A percentile compares a stretch with the other conserved stretches of the same genome.
Evolutionary conservation across 92 coral and sea anemone genomes (phyloP).

Genomic region (Pocillopora meandrina): DNA sequence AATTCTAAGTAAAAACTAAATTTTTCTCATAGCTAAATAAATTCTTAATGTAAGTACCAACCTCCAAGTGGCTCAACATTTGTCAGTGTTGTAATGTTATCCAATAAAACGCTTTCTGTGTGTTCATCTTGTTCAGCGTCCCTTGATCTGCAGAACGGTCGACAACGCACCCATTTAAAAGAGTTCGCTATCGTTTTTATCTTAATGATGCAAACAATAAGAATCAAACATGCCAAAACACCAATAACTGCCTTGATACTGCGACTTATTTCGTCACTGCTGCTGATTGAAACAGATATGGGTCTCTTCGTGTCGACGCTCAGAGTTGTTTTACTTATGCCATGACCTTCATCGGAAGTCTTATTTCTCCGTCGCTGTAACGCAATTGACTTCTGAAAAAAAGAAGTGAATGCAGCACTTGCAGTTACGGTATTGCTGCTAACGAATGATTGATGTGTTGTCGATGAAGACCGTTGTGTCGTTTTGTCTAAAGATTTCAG

Average conservation of each 20-base stretch:
- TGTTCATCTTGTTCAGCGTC: not conserved
- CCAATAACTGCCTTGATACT: not conserved
- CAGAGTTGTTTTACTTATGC: too few species aligned
- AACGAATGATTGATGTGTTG: too few species aligned
- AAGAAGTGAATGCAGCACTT: too few species aligned
- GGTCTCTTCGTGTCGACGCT: too few species aligned
- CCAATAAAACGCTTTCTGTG: not conserved
- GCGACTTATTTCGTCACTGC: not conserved
- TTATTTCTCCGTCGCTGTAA: too few species aligned
- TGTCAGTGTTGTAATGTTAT: not conserved
- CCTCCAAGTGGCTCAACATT: not conserved
- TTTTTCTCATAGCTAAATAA: too few species aligned
- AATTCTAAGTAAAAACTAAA: too few species aligned
- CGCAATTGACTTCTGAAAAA: too few species aligned
- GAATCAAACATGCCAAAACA: not conserved
- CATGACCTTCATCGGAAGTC: too few species aligned
- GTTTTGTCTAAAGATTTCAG: too few species aligned
- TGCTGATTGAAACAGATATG: not conserved
- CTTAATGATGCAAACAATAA: not conserved
- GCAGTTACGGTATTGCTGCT: too few species aligned
- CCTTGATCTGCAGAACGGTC: not conserved
- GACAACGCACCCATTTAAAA: slow-evolving; percentile 5
- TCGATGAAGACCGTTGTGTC: too few species aligned
- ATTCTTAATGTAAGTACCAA: not conserved
- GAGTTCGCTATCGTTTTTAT: not conserved